These are phyloP conservation scores for Phoeniculus purpureus DNA, from an alignment of 2,797 vertebrate genomes.

Conservation along the genomic window DNA sequence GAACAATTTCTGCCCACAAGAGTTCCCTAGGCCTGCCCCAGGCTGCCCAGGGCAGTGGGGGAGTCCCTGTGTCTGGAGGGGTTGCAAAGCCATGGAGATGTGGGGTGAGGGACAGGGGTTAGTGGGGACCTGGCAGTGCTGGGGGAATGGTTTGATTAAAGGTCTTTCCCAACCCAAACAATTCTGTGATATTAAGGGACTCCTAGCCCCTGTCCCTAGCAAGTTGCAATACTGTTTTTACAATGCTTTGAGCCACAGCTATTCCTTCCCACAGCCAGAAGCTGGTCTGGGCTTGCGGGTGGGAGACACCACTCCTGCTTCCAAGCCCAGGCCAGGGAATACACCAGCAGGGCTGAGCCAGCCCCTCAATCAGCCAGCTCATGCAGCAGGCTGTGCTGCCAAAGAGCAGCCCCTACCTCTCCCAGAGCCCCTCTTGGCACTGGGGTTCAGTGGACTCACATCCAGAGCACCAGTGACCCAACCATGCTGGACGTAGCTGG, in stretches of 20 bases:
- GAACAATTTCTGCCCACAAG: too few species aligned
- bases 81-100: too few species aligned
- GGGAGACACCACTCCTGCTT: background rate
- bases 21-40: too few species aligned
- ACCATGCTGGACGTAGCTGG: background rate
- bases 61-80: too few species aligned
- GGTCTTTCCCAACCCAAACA: too few species aligned
- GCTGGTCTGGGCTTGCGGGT: rapidly evolving
- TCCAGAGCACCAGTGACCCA: background rate
- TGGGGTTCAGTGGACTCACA: background rate
- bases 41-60: too few species aligned
- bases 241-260: background rate
- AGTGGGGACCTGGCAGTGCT: too few species aligned
- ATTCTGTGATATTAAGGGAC: background rate
- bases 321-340: background rate
- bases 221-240: background rate
- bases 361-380: background rate
- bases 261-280: background rate
- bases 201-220: background rate
- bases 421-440: background rate
- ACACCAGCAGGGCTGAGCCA: rapidly evolving
- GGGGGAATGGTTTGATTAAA: too few species aligned
- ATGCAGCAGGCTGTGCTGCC: background rate
- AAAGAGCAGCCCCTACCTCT: background rate
- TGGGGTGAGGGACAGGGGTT: too few species aligned